Evolutionary conservation across 2,888 invertebrate species (phyloP).

Genomic region (Ectropis crepuscularia): DNA sequence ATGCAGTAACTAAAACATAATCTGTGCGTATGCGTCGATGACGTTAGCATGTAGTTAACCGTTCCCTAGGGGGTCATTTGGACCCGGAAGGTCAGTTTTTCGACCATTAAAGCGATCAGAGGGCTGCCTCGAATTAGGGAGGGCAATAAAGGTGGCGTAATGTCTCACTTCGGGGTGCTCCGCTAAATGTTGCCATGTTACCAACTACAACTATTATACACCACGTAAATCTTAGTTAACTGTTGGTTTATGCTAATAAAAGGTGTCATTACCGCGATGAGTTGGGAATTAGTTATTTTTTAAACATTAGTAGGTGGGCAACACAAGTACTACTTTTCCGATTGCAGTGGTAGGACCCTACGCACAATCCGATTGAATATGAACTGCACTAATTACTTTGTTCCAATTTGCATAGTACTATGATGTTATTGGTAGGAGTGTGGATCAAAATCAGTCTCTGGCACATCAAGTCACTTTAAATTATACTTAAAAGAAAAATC

Average conservation of each 20-base stretch:
- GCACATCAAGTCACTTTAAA: too few species aligned
- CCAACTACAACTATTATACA: constrained; percentile 29
- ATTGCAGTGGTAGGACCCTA: too few species aligned
- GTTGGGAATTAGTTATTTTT: neutral
- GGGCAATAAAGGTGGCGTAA: constrained; percentile 76
- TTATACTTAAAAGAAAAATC: too few species aligned
- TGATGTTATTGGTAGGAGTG: too few species aligned
- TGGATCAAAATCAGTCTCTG: too few species aligned
- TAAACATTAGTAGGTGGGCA: neutral
- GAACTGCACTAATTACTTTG: too few species aligned
- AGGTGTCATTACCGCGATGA: neutral
- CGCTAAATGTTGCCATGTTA: constrained; percentile 54
- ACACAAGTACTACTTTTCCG: neutral
- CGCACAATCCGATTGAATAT: too few species aligned
- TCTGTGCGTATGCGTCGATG: constrained; percentile 20
- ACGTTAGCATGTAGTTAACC: constrained; percentile 64
- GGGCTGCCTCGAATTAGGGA: constrained; percentile 71
- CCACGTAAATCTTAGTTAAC: constrained; percentile 34
- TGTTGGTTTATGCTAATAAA: constrained; percentile 21
- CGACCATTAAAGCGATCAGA: constrained; percentile 78
- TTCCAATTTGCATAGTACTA: too few species aligned
- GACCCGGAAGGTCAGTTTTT: constrained; percentile 80
- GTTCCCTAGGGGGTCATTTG: constrained; percentile 71
- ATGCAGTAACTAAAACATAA: neutral
- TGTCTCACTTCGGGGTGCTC: constrained; percentile 75